Evolutionary conservation across 1,140 invertebrate species (phyloP).

Genomic region (Scaptomyza hsui): DNA sequence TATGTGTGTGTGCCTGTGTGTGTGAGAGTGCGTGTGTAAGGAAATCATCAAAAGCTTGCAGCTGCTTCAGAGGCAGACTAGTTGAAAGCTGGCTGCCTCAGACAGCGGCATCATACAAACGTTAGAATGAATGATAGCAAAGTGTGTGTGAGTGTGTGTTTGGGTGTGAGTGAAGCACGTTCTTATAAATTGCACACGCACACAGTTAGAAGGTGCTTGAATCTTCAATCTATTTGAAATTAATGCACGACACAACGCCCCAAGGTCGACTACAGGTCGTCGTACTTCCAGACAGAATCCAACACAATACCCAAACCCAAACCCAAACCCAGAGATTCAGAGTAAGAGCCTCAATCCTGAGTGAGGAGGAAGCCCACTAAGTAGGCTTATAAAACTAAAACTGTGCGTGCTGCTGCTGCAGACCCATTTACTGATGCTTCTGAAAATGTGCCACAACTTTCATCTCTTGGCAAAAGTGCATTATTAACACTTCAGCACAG

Average conservation of each 20-base stretch:
- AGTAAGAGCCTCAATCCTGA: neutral
- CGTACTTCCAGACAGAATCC: neutral
- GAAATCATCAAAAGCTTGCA: conserved; percentile 25
- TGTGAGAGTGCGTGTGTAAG: conserved; percentile 7
- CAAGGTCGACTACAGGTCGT: conserved; percentile 55
- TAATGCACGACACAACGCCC: conserved; percentile 39
- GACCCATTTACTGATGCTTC: neutral
- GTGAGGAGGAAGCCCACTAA: conserved; percentile 2
- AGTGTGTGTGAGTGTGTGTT: conserved; percentile 2
- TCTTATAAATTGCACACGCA: conserved; percentile 69
- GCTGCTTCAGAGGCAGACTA: conserved; percentile 15
- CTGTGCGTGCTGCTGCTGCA: conserved; percentile 14
- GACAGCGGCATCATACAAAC: conserved; percentile 14
- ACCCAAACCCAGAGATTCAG: too few relatives aligned
- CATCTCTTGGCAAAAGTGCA: conserved; percentile 51
- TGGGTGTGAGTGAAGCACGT: conserved; percentile 44
- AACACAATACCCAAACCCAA: too few relatives aligned
- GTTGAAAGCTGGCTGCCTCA: conserved; percentile 33
- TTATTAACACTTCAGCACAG: conserved; percentile 67
- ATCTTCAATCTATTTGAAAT: conserved; percentile 65
- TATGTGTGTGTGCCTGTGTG: conserved; percentile 14
- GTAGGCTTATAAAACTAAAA: conserved; percentile 47
- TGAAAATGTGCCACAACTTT: conserved; percentile 27
- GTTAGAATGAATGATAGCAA: conserved; percentile 47
- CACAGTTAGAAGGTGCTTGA: conserved; percentile 56